Conservation (phyloP, 2,113 vertebrate genomes). For the Strix uralensis region DNA sequence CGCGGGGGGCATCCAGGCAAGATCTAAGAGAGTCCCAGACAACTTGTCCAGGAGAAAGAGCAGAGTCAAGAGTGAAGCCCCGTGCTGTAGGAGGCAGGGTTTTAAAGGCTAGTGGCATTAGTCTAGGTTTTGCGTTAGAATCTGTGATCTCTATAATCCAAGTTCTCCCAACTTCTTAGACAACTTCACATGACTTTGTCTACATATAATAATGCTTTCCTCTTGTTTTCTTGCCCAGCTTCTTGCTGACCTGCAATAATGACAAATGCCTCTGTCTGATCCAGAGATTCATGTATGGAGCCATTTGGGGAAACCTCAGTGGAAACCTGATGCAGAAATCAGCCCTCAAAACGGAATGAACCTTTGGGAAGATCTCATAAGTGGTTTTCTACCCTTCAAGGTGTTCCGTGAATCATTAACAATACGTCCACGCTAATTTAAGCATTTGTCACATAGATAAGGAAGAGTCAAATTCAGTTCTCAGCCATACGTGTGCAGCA, state of each 20-base stretch:
- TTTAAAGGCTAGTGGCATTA: background rate
- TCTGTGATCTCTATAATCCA: background rate
- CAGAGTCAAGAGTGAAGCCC: background rate
- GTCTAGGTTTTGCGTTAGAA: background rate
- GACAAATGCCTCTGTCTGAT: background rate
- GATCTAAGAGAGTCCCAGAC: background rate
- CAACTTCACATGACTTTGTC: background rate
- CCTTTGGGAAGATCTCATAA: background rate
- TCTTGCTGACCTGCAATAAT: background rate
- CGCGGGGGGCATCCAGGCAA: background rate
- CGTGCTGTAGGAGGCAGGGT: accelerated
- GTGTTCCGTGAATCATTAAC: background rate
- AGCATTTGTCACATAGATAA: background rate
- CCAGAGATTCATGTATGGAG: background rate
- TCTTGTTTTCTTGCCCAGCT: background rate
- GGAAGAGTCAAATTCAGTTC: background rate
- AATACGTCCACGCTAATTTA: background rate
- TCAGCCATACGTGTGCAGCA: accelerated
- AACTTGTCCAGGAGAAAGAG: background rate
- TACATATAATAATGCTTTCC: background rate
- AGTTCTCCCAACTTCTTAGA: background rate
- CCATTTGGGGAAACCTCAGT: background rate
- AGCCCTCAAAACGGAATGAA: background rate
- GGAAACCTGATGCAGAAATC: background rate
- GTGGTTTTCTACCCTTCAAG: background rate